These are phyloP conservation scores for Notolabrus celidotus DNA, from an alignment of 2,797 vertebrate genomes.

Conservation along the genomic window DNA sequence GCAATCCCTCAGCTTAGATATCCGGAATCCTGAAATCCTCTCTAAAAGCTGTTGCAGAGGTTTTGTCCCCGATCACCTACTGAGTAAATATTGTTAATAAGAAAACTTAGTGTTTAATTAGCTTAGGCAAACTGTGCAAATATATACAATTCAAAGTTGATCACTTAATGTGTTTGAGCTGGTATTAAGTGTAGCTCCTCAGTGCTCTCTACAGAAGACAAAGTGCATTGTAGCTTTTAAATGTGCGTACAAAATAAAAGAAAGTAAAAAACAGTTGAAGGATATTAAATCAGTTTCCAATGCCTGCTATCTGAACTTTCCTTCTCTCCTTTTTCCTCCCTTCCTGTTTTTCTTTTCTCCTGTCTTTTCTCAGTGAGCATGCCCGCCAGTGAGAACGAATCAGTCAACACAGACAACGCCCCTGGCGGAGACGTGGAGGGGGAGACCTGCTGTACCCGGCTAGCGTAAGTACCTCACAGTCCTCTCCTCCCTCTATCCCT, in stretches of 20 bases:
- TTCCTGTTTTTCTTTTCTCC: slow-evolving; percentile 22
- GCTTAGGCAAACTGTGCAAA: slow-evolving; percentile 26
- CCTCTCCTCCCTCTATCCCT: slow-evolving; percentile 8
- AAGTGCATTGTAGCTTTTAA: slow-evolving; percentile 11
- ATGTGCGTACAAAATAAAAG: background rate
- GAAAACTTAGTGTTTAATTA: slow-evolving; percentile 40
- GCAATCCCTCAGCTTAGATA: slow-evolving; percentile 46
- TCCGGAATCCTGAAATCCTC: slow-evolving; percentile 23
- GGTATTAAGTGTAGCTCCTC: slow-evolving; percentile 10
- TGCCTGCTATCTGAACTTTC: slow-evolving; percentile 41
- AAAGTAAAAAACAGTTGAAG: background rate
- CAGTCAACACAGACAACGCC: slow-evolving; percentile 97
- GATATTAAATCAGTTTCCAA: slow-evolving; percentile 3
- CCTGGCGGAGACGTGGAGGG: slow-evolving; percentile 95
- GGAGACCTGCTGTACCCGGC: slow-evolving; percentile 94
- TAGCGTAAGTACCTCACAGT: slow-evolving; percentile 91
- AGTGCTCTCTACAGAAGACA: background rate
- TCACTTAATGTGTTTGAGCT: slow-evolving; percentile 5
- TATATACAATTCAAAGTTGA: background rate
- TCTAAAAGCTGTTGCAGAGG: slow-evolving; percentile 42
- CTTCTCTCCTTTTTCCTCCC: slow-evolving; percentile 2
- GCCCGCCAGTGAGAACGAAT: slow-evolving; percentile 98
- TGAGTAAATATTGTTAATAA: slow-evolving; percentile 38
- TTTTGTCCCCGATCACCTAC: slow-evolving; percentile 44
- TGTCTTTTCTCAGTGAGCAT: slow-evolving; percentile 91